Conservation (phyloP, 2,113 vertebrate genomes). For the Alosa alosa region DNA sequence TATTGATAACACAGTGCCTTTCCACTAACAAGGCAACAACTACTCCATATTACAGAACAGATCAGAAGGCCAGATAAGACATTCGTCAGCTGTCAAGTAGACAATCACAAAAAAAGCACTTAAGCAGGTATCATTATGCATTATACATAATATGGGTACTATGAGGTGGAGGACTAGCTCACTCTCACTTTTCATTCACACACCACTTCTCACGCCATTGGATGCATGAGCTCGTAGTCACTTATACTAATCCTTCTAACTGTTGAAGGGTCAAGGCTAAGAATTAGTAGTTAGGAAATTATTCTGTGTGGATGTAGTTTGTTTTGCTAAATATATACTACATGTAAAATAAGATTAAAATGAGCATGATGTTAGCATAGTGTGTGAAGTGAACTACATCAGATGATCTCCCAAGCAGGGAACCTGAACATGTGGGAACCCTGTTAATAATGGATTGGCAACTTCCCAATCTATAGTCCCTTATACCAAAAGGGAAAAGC, state of each 20-base stretch:
- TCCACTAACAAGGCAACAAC: background rate
- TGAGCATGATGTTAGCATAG: background rate
- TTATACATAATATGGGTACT: background rate
- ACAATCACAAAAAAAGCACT: slow-evolving; percentile 16
- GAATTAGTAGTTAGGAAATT: background rate
- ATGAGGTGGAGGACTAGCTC: background rate
- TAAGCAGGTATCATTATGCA: background rate
- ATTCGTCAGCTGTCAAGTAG: slow-evolving; percentile 14
- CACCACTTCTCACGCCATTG: background rate
- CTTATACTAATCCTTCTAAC: background rate
- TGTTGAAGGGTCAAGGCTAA: background rate
- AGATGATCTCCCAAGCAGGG: background rate
- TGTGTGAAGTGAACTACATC: background rate
- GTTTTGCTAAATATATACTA: background rate
- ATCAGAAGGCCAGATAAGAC: background rate
- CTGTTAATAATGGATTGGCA: background rate
- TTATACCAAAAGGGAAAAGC: background rate
- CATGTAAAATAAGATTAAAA: background rate
- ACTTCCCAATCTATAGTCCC: background rate
- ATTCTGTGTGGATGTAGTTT: background rate
- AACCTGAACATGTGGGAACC: background rate
- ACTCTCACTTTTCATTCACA: background rate
- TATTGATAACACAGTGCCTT: background rate
- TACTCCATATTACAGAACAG: background rate
- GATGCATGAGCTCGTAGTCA: background rate